Evolutionary conservation across 2,797 vertebrate genomes (phyloP).

Genomic region (Morelia viridis): DNA sequence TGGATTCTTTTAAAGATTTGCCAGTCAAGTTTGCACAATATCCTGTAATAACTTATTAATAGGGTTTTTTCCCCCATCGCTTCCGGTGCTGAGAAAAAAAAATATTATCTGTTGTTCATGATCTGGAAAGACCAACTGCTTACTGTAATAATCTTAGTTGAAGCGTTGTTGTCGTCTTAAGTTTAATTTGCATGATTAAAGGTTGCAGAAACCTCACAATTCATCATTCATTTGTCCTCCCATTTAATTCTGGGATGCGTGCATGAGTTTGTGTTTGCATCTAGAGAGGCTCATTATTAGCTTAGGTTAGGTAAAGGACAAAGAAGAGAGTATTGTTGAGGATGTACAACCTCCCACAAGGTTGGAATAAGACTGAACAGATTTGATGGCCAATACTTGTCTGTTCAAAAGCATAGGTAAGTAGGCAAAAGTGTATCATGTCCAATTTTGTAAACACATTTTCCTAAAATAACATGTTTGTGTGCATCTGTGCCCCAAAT

Average conservation of each 20-base stretch:
- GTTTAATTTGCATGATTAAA: constrained; percentile 8
- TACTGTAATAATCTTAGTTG: neutral
- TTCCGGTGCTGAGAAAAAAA: neutral
- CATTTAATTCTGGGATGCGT: neutral
- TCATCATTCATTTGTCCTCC: neutral
- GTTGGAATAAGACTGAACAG: neutral
- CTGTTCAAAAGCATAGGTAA: neutral
- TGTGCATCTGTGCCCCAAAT: no score
- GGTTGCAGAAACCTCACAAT: neutral
- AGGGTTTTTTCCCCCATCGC: fast-evolving
- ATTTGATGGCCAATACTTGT: neutral
- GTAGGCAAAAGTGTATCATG: neutral
- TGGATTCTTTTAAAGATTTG: neutral
- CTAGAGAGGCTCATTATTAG: neutral
- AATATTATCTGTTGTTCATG: neutral
- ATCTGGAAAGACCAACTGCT: neutral
- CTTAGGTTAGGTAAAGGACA: neutral
- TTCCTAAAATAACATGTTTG: neutral
- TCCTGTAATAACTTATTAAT: neutral
- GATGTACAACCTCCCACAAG: neutral
- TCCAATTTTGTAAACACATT: neutral
- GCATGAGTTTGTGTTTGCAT: neutral
- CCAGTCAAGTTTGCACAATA: neutral
- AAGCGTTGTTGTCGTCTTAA: neutral
- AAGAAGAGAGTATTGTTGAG: neutral